Percentiles rank a stretch among this genome's conserved stretches.
These are phyloP conservation scores for Synaphobranchus kaupii DNA, from an alignment of 2,797 vertebrate species.

Conservation along the genomic window DNA sequence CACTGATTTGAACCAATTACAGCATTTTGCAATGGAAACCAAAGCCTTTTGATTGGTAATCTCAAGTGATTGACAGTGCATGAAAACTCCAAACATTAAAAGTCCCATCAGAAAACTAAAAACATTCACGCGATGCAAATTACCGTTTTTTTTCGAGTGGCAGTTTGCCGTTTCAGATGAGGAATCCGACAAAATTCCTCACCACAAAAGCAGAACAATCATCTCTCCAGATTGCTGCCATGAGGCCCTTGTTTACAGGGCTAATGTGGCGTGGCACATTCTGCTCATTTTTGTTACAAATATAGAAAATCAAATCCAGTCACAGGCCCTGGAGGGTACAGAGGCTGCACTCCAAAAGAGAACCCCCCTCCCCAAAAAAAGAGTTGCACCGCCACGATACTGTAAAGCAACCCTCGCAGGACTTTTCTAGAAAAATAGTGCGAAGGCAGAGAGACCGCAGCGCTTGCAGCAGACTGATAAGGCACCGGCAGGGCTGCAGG, in stretches of 20 bases:
- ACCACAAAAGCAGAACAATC: background rate
- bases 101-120: background rate
- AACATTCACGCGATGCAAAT: background rate
- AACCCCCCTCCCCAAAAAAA: background rate
- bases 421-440: background rate
- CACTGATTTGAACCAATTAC: background rate
- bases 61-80: background rate
- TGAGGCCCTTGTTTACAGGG: background rate
- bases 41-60: background rate
- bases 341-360: background rate
- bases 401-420: background rate
- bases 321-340: background rate
- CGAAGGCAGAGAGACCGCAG: background rate
- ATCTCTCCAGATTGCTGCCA: background rate
- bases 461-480: background rate
- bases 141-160: background rate
- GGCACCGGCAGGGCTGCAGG: background rate
- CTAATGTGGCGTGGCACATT: slow-evolving; percentile 4
- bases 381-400: no score
- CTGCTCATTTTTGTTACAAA: background rate
- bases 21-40: background rate
- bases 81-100: background rate
- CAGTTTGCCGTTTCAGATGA: background rate
- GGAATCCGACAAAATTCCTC: background rate
- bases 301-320: slow-evolving; percentile 17